A percentile compares a stretch with the other conserved stretches of the same genome.
Evolutionary conservation across 2,113 vertebrate species (phyloP).

Genomic region (Tragelaphus imberbis): DNA sequence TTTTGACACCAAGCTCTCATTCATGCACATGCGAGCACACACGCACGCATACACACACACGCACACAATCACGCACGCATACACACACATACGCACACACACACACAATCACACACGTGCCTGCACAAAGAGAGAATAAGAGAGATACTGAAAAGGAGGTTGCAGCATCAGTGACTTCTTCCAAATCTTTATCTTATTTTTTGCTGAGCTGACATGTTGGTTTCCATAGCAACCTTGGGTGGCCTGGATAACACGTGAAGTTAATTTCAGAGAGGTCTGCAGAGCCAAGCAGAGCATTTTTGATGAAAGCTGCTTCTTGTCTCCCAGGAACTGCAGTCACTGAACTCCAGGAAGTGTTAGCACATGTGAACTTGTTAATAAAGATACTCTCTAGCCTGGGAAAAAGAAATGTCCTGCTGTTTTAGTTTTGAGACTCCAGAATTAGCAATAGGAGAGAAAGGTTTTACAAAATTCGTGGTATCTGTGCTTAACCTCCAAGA

Average conservation of each 20-base stretch:
- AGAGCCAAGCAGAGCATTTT: not conserved
- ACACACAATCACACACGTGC: accelerated
- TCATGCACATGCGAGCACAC: accelerated
- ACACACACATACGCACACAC: not conserved
- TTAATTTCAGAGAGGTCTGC: conserved; percentile 48
- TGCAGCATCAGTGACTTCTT: not conserved
- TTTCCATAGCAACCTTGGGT: conserved; percentile 62
- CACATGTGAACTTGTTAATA: not conserved
- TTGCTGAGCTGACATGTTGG: conserved; percentile 54
- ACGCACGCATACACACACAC: accelerated
- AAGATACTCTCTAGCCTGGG: not conserved
- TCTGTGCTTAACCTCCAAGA: not conserved
- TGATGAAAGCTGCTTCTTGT: not conserved
- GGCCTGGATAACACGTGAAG: conserved; percentile 37
- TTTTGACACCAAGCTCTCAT: not conserved
- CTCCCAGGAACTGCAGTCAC: not conserved
- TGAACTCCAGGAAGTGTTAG: not conserved
- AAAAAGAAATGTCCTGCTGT: not conserved
- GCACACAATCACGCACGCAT: not conserved
- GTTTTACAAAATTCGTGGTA: not conserved
- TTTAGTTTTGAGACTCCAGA: not conserved
- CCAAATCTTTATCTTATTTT: conserved; percentile 40
- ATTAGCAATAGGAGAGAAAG: not conserved
- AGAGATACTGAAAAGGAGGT: not conserved
- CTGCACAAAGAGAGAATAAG: not conserved